Evolutionary conservation across 2,113 vertebrate species (phyloP), one percentile per base, ranked within the genome.

Genomic region (Tachuris rubrigastra): DNA sequence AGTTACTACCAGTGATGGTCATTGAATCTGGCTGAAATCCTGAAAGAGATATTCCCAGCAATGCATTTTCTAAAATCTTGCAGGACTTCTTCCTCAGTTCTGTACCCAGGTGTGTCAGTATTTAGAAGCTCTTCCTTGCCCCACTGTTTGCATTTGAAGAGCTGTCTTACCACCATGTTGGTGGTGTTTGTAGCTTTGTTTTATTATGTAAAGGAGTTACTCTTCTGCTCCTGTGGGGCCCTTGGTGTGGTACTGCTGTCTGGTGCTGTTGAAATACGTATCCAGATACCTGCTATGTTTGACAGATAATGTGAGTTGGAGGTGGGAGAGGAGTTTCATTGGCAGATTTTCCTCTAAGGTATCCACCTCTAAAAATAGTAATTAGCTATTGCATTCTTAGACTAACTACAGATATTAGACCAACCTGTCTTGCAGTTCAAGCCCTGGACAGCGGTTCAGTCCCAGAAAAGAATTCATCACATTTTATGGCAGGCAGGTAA

Each of bases 121-220:
- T 86, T 87, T 85, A 42, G 39, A 82, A 93, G 59, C 46, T 86
- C 56, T 93, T 91, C 72, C 71, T 89, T 84, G 33, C 52, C 87
- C 50, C 55, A n/a, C 27, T 62, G 62, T 82, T 83, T 89, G 74
- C 42, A 35, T 66, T 62, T 82, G 79, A 93, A 93, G 68, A 84
- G 44, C 55, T 89, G 53, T 62, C 67, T 85, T 89, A 46, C 78
- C 88, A 86, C 85, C 72, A 49, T 60, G 90, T 49, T 93, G 82
- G 85, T 97, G 95, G 49, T 80, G 75, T 60, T 65, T 46, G 63
- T 94, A 93, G 82, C 71, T 94, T 69, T 91, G 74, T 85, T 94
- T 82, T 78, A 86, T 69, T 53, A 62, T 94, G 46, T 58, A 66
- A 85, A 92, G 67, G 50, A 90, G 46, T 67, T 73, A n/a, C 3